phyloP scores from a whole-genome alignment of 2,888 invertebrate species.

The Gastracanthus pulcherrimus region DNA sequence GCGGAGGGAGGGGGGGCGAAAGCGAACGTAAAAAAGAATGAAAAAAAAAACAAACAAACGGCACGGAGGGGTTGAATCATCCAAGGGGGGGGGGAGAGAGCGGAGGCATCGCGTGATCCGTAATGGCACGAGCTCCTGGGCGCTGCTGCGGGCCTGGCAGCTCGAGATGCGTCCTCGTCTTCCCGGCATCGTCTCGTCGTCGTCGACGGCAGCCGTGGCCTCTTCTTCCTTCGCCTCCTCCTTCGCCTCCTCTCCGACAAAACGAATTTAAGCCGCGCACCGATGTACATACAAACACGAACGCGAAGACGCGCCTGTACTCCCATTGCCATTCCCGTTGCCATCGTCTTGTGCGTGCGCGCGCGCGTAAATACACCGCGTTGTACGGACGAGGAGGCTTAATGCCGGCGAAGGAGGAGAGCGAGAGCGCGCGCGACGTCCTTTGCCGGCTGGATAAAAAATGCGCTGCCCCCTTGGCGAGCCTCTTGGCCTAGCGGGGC shows the following conservation, averaged over 20 bases:
- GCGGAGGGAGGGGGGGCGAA: neutral
- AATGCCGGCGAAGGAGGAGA: slow-evolving; percentile 57
- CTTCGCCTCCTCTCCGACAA: neutral
- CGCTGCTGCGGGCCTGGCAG: slow-evolving; percentile 69
- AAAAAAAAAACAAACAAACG: slow-evolving; percentile 4
- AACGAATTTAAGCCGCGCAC: too few relatives aligned
- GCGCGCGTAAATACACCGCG: too few relatives aligned
- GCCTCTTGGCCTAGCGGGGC: slow-evolving; percentile 76
- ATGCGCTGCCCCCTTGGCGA: slow-evolving; percentile 76
- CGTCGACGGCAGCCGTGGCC: neutral
- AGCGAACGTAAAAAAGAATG: too few relatives aligned
- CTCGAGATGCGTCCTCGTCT: slow-evolving; percentile 74
- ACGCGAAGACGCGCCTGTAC: too few relatives aligned
- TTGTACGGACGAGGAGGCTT: too few relatives aligned
- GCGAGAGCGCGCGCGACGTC: slow-evolving; percentile 28
- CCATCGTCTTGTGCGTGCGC: too few relatives aligned
- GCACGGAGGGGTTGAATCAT: slow-evolving; percentile 9
- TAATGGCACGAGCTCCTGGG: slow-evolving; percentile 65
- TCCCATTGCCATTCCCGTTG: too few relatives aligned
- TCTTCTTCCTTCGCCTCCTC: neutral
- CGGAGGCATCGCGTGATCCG: neutral
- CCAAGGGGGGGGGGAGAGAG: slow-evolving; percentile 26
- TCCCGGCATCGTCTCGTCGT: slow-evolving; percentile 72
- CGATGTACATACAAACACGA: too few relatives aligned
- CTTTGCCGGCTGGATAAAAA: slow-evolving; percentile 69